These are phyloP conservation scores for Aphrophora alni DNA, from an alignment of 2,888 invertebrate genomes.

Conservation along the genomic window DNA sequence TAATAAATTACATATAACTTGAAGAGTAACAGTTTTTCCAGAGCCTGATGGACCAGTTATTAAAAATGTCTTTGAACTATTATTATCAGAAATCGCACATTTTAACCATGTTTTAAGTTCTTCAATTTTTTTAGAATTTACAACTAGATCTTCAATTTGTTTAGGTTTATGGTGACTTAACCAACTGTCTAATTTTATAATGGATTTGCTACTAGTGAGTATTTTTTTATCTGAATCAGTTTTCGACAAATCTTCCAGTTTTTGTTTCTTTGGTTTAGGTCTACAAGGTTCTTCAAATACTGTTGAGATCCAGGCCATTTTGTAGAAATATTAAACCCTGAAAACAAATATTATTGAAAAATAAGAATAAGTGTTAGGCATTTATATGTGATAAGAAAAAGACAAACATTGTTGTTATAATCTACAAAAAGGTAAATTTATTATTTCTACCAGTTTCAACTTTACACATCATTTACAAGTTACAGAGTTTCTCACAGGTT, in stretches of 20 bases:
- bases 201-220: neutral
- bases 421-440: no score
- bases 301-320: constrained; percentile 29
- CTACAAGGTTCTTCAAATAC: constrained; percentile 15
- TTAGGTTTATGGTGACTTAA: constrained; percentile 67
- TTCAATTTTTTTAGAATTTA: constrained; percentile 75
- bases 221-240: neutral
- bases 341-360: no score
- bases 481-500: no score
- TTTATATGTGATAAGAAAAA: no score
- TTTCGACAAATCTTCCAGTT: neutral
- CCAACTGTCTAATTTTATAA: constrained; percentile 56
- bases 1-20: constrained; percentile 68
- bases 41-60: constrained; percentile 84
- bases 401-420: no score
- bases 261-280: constrained; percentile 17
- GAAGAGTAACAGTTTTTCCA: constrained; percentile 80
- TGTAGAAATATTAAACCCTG: no score
- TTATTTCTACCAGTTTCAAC: no score
- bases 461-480: no score
- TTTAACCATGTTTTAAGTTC: constrained; percentile 75
- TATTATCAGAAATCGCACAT: constrained; percentile 58
- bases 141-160: constrained; percentile 68
- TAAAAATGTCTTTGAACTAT: constrained; percentile 59
- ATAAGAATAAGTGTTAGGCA: no score